Evolutionary conservation across 2,888 invertebrate species (phyloP).

Genomic region (Eristalis arbustorum): DNA sequence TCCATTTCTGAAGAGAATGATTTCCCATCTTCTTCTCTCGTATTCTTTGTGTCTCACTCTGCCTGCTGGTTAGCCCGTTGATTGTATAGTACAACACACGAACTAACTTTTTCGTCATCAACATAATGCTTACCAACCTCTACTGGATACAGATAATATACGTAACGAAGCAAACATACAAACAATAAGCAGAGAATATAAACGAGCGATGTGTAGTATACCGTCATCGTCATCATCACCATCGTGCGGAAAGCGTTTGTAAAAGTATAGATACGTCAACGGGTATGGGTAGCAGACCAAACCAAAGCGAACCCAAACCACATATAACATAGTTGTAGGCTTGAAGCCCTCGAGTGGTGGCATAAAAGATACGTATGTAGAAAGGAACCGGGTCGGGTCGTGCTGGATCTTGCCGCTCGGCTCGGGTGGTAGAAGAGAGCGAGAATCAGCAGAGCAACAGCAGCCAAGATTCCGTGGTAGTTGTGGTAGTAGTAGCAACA

Average conservation of each 20-base stretch:
- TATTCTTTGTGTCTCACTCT: neutral
- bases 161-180: neutral
- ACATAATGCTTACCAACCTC: conserved; percentile 53
- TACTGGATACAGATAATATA: conserved; percentile 7
- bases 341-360: conserved; percentile 61
- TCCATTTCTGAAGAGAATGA: conserved; percentile 1
- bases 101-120: conserved; percentile 63
- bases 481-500: conserved; percentile 26
- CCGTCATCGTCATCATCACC: conserved; percentile 58
- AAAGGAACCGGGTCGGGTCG: conserved; percentile 44
- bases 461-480: conserved; percentile 26
- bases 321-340: conserved; percentile 66
- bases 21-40: conserved; percentile 4
- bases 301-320: conserved; percentile 12
- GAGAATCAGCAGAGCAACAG: conserved; percentile 39
- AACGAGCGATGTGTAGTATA: conserved; percentile 30
- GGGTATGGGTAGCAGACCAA: conserved; percentile 21
- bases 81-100: conserved; percentile 33
- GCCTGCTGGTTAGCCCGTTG: conserved; percentile 23
- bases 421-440: neutral
- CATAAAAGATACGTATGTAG: conserved; percentile 40
- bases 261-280: conserved; percentile 39
- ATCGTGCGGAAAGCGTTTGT: conserved; percentile 62
- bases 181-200: conserved; percentile 16
- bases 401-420: neutral